A percentile compares a stretch with the other conserved stretches of the same genome.
Evolutionary conservation across 2,797 vertebrate species (phyloP).

Genomic region (Dermochelys coriacea): DNA sequence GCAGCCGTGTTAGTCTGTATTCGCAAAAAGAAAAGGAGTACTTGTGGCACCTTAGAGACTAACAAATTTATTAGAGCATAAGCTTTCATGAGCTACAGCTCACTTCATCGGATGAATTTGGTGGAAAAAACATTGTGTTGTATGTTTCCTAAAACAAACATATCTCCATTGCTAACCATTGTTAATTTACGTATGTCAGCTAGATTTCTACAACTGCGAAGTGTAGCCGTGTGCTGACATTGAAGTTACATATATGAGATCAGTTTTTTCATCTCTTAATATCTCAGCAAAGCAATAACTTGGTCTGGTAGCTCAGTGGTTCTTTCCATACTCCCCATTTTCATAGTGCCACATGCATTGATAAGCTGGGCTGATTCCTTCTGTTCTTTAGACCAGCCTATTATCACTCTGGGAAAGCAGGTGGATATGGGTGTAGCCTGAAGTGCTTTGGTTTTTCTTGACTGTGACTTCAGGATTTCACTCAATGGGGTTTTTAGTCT

Average conservation of each 20-base stretch:
- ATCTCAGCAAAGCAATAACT: accelerated
- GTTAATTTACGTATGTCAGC: background rate
- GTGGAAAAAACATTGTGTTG: background rate
- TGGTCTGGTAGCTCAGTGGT: background rate
- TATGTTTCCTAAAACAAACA: slow-evolving; percentile 16
- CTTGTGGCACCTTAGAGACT: too few relatives aligned
- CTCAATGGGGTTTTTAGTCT: background rate
- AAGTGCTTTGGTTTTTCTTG: background rate
- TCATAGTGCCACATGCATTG: background rate
- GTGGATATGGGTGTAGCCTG: background rate
- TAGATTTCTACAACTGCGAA: slow-evolving; percentile 14
- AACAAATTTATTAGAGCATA: too few relatives aligned
- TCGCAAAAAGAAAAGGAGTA: too few relatives aligned
- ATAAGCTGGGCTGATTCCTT: background rate
- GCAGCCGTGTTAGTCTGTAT: too few relatives aligned
- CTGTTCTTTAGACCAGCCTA: background rate
- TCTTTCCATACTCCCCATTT: background rate
- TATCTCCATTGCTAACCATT: background rate
- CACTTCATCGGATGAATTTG: too few relatives aligned
- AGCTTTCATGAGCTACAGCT: too few relatives aligned
- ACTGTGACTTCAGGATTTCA: background rate
- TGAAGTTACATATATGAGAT: background rate
- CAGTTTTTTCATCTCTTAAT: accelerated
- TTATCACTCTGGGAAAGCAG: background rate
- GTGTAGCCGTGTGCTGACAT: accelerated